A percentile compares a stretch with the other conserved stretches of the same genome.
phyloP scores from a whole-genome alignment of 2,797 vertebrate species.

The Artibeus lituratus region DNA sequence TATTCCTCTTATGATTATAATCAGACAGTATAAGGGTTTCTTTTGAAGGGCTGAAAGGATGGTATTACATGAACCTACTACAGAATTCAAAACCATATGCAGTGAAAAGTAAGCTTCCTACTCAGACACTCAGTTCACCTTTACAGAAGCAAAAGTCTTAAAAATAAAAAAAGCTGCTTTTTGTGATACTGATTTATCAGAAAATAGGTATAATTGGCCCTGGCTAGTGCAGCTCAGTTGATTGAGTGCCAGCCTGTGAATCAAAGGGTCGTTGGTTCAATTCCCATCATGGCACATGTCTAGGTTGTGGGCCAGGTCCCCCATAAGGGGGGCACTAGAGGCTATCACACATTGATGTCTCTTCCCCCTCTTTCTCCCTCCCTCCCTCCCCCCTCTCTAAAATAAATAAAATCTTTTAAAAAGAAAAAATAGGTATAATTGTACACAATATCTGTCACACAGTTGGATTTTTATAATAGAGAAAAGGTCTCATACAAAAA shows the following conservation, averaged over 20 bases:
- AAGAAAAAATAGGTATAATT: not conserved
- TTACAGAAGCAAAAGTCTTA: not conserved
- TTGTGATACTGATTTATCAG: not conserved
- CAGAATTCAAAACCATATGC: not conserved
- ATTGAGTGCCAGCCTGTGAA: too few relatives aligned
- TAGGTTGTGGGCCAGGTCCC: too few relatives aligned
- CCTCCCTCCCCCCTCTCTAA: too few relatives aligned
- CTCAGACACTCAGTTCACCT: not conserved
- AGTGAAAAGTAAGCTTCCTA: not conserved
- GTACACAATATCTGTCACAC: not conserved
- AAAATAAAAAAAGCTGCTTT: not conserved
- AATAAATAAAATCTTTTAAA: too few relatives aligned
- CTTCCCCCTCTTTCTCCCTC: too few relatives aligned
- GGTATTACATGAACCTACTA: not conserved
- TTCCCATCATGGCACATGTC: too few relatives aligned
- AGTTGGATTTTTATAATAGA: not conserved
- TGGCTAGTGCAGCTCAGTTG: too few relatives aligned
- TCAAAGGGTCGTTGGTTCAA: too few relatives aligned
- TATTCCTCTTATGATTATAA: not conserved
- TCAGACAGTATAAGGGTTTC: not conserved
- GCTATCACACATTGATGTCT: too few relatives aligned
- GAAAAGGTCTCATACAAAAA: not conserved
- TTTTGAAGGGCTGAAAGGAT: not conserved
- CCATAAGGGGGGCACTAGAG: too few relatives aligned
- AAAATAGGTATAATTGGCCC: not conserved